Conservation (phyloP, 2,888 invertebrate genomes). For the Ctenicera cuprea region DNA sequence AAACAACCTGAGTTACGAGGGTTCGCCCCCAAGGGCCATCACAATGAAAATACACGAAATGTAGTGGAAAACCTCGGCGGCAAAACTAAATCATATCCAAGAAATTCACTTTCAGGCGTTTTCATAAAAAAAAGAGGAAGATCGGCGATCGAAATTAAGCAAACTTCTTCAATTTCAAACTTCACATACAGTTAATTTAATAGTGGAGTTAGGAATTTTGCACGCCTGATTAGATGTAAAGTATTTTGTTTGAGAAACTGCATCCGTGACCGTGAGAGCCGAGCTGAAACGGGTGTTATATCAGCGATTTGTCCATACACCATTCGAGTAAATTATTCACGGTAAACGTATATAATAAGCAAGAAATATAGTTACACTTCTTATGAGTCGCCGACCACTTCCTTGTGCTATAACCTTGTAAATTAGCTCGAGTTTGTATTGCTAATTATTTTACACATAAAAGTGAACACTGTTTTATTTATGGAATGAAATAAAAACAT, state of each 20-base stretch:
- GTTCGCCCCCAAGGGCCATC: conserved; percentile 39
- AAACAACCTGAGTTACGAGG: conserved; percentile 34
- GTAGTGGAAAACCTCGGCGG: conserved; percentile 35
- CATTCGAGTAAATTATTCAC: conserved; percentile 26
- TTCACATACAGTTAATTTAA: conserved; percentile 2
- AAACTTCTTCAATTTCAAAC: background rate
- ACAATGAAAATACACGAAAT: conserved; percentile 43
- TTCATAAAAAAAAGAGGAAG: background rate
- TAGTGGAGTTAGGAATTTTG: background rate
- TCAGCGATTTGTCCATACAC: conserved; percentile 18
- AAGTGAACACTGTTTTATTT: conserved; percentile 3
- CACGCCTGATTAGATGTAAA: background rate
- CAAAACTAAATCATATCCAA: conserved; percentile 16
- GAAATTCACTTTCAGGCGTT: conserved; percentile 8
- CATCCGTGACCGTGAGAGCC: conserved; percentile 14
- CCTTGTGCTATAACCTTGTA: conserved; percentile 8
- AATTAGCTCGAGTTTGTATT: background rate
- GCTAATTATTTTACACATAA: background rate
- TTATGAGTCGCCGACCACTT: conserved; percentile 1
- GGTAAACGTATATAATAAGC: conserved; percentile 27
- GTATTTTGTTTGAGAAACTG: conserved; percentile 13
- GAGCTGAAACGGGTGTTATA: conserved; percentile 19
- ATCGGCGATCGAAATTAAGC: background rate
- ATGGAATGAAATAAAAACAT: conserved; percentile 1
- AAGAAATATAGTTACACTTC: conserved; percentile 28